Conservation (phyloP, 2,113 vertebrate genomes). For the Phalacrocorax pelagicus region DNA sequence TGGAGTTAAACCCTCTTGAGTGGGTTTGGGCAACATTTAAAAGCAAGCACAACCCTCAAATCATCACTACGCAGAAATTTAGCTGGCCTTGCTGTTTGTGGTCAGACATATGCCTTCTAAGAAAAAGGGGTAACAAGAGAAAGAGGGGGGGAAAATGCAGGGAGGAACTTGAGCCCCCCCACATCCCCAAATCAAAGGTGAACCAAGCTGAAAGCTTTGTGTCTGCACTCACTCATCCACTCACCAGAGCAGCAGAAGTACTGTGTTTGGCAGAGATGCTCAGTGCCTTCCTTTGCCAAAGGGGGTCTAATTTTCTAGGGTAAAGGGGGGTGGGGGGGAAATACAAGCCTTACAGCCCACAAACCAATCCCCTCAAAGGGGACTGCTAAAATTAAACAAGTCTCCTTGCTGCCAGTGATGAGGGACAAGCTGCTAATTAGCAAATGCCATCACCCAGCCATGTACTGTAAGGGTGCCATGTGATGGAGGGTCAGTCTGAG, state of each 20-base stretch:
- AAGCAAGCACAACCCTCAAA: not conserved
- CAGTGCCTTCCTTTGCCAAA: not conserved
- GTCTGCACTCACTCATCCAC: rapidly evolving
- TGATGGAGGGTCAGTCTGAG: not conserved
- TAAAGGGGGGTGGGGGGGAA: no score
- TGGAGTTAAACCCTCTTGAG: not conserved
- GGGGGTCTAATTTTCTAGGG: not conserved
- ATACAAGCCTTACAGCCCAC: no score
- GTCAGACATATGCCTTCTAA: not conserved
- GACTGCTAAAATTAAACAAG: not conserved
- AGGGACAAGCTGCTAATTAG: not conserved
- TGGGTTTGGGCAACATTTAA: not conserved
- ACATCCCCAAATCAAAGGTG: not conserved
- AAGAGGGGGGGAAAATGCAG: not conserved
- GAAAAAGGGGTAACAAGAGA: no score
- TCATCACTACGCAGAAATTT: not conserved
- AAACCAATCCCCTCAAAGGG: not conserved
- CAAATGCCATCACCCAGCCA: not conserved
- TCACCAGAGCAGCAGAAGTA: no score
- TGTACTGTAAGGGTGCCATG: rapidly evolving
- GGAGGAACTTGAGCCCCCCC: not conserved
- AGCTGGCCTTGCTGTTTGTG: not conserved
- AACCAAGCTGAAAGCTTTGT: not conserved
- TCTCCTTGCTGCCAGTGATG: not conserved
- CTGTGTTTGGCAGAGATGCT: not conserved